phyloP scores from a whole-genome alignment of 1,140 invertebrate genomes.

The Zaprionus capensis region DNA sequence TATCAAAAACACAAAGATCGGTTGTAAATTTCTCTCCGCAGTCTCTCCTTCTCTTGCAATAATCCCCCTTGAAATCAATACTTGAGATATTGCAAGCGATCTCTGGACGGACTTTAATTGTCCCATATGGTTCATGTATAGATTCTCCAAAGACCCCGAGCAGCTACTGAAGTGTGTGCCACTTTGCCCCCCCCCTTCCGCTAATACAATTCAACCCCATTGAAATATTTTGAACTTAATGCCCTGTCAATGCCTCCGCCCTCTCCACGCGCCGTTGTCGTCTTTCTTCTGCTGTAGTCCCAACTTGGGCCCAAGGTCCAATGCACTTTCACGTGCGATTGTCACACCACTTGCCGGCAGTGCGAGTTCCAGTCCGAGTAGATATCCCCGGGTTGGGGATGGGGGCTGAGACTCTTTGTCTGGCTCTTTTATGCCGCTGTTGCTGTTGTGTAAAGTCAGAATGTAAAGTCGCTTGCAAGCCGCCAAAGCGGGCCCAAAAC shows the following conservation, averaged over 20 bases:
- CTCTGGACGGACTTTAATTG: slow-evolving; percentile 46
- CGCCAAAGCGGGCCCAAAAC: slow-evolving; percentile 75
- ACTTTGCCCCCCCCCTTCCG: background rate
- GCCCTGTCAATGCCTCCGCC: background rate
- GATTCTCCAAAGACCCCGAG: background rate
- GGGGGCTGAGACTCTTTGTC: slow-evolving; percentile 57
- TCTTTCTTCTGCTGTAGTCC: slow-evolving; percentile 18
- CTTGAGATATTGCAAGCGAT: slow-evolving; percentile 14
- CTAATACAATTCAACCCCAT: slow-evolving; percentile 5
- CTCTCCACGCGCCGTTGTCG: background rate
- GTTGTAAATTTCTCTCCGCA: background rate
- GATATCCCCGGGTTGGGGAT: slow-evolving; percentile 17
- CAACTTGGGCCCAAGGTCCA: slow-evolving; percentile 58
- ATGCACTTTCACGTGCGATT: slow-evolving; percentile 81
- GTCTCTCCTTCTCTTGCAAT: background rate
- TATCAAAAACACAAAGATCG: background rate
- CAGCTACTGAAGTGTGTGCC: background rate
- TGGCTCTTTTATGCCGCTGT: slow-evolving; percentile 51
- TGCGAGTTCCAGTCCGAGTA: slow-evolving; percentile 34
- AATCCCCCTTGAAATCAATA: slow-evolving; percentile 14
- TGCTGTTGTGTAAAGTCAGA: slow-evolving; percentile 69
- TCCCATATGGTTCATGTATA: slow-evolving; percentile 63
- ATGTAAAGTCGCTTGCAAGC: slow-evolving; percentile 69
- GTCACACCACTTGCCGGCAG: slow-evolving; percentile 73
- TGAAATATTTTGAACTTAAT: slow-evolving; percentile 38